Evolutionary conservation across 2,888 invertebrate species (phyloP).

Genomic region (Plemyria rubiginata): DNA sequence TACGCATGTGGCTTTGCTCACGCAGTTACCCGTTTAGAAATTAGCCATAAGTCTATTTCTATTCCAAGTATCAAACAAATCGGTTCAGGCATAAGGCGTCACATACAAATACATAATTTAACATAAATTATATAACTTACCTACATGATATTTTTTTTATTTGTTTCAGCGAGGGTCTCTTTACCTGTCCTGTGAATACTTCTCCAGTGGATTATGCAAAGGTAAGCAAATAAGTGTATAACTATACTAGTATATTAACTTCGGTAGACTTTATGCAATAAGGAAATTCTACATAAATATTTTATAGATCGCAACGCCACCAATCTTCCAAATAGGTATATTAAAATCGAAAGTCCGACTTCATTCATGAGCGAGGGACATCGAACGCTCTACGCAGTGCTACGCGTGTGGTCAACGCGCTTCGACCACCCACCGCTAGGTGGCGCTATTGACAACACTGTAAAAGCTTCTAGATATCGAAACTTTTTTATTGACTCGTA

Average conservation of each 20-base stretch:
- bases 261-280: no score
- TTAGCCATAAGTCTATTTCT: no score
- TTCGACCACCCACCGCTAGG: conserved; percentile 63
- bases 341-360: conserved; percentile 19
- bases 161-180: conserved; percentile 86
- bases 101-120: no score
- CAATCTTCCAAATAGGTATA: conserved; percentile 12
- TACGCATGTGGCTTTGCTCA: no score
- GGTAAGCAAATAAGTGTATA: conserved; percentile 64
- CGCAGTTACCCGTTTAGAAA: no score
- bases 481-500: conserved; percentile 25
- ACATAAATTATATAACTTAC: no score
- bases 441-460: conserved; percentile 58
- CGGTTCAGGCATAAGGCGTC: no score
- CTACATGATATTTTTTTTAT: conserved; percentile 25
- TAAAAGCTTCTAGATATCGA: conserved; percentile 23
- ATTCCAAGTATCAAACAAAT: no score
- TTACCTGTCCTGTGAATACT: conserved; percentile 86
- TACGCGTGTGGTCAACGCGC: conserved; percentile 58
- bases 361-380: conserved; percentile 30
- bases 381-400: conserved; percentile 37
- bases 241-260: no score
- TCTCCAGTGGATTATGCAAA: conserved; percentile 87
- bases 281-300: not conserved
- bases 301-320: conserved; percentile 22